Conservation (phyloP, 2,113 vertebrate genomes). For the Propithecus coquereli region DNA sequence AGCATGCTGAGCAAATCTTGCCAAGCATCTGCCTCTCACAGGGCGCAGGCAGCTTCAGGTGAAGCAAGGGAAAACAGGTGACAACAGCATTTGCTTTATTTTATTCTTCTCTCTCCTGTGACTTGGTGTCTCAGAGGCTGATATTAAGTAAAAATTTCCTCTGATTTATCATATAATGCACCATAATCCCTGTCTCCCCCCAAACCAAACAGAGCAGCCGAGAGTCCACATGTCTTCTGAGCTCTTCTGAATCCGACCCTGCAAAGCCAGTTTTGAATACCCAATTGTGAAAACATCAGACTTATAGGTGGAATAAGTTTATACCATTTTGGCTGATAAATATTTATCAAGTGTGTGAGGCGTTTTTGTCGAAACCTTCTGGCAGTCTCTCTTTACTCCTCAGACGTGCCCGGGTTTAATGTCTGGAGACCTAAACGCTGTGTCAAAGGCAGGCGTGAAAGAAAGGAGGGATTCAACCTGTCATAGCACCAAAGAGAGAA, state of each 20-base stretch:
- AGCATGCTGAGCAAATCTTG: neutral
- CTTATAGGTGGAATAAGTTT: neutral
- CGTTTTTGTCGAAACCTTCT: neutral
- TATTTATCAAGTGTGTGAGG: neutral
- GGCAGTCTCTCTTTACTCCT: neutral
- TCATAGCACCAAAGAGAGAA: neutral
- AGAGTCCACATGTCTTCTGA: neutral
- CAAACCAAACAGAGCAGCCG: neutral
- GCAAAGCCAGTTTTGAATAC: neutral
- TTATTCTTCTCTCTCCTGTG: neutral
- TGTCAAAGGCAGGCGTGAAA: conserved; percentile 18
- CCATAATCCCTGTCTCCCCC: neutral
- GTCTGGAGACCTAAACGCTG: neutral
- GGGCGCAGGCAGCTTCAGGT: neutral
- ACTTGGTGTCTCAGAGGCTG: neutral
- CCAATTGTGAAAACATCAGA: neutral
- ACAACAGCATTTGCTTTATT: neutral
- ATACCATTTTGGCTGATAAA: neutral
- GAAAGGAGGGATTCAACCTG: neutral
- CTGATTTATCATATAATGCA: neutral
- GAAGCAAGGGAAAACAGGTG: neutral
- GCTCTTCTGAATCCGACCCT: neutral
- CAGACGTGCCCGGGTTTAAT: neutral
- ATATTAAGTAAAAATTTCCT: neutral
- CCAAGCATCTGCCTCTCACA: fast-evolving